Percentiles rank a stretch among this genome's conserved stretches.
Evolutionary conservation across 2,888 invertebrate species (phyloP).

Genomic region (Pycnomerus fuliginosus): DNA sequence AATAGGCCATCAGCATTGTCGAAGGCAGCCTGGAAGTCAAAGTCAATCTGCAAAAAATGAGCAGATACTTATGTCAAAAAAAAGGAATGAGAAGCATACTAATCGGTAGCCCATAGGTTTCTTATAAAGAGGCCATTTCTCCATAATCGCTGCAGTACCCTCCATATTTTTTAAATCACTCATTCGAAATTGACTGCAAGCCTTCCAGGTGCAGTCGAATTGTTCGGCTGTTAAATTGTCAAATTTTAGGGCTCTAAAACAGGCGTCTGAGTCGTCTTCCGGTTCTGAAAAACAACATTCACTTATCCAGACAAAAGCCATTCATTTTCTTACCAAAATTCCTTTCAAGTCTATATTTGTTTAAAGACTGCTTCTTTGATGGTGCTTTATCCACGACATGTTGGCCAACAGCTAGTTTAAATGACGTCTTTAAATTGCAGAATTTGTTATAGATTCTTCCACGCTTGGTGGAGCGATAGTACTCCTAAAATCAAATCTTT

Average conservation of each 20-base stretch:
- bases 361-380: neutral
- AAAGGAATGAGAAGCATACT: slow-evolving; percentile 5
- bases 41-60: slow-evolving; percentile 4
- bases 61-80: slow-evolving; percentile 1
- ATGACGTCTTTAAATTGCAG: slow-evolving; percentile 21
- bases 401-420: slow-evolving; percentile 4
- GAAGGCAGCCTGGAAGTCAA: slow-evolving; percentile 1
- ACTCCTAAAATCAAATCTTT: slow-evolving; percentile 26
- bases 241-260: slow-evolving; percentile 21
- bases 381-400: neutral
- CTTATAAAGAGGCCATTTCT: slow-evolving; percentile 23
- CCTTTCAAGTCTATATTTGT: neutral
- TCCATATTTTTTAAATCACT: slow-evolving; percentile 11
- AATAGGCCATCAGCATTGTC: slow-evolving; percentile 4
- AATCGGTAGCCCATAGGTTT: slow-evolving; percentile 15
- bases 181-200: slow-evolving; percentile 21
- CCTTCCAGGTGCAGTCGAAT: slow-evolving; percentile 27
- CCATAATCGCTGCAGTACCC: slow-evolving; percentile 6
- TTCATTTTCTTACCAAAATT: neutral
- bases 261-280: slow-evolving; percentile 20
- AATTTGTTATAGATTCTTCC: slow-evolving; percentile 29
- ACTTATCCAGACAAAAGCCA: neutral
- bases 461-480: slow-evolving; percentile 26
- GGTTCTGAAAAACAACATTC: slow-evolving; percentile 6
- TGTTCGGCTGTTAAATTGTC: slow-evolving; percentile 25